Conservation (phyloP, 2,888 invertebrate species). For the Amphipyra tragopoginis region DNA sequence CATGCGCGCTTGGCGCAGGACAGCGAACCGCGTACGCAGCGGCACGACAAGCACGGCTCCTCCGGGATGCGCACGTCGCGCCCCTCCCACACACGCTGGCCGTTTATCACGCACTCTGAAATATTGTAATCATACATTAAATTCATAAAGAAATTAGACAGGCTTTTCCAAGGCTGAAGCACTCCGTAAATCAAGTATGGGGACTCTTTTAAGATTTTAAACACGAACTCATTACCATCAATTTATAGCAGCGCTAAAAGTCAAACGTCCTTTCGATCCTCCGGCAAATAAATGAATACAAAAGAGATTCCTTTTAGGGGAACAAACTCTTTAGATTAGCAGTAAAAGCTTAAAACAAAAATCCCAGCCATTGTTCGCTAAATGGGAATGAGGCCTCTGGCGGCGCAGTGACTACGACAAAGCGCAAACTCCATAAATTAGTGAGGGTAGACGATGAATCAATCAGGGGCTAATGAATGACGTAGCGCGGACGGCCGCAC, state of each 20-base stretch:
- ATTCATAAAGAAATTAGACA: slow-evolving; percentile 1
- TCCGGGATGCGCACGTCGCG: slow-evolving; percentile 94
- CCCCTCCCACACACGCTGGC: slow-evolving; percentile 94
- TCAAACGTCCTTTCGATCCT: slow-evolving; percentile 59
- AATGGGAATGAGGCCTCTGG: slow-evolving; percentile 67
- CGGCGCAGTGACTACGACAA: slow-evolving; percentile 75
- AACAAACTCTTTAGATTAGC: slow-evolving; percentile 64
- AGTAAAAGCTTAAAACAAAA: slow-evolving; percentile 75
- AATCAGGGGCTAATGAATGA: slow-evolving; percentile 84
- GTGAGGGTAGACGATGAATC: slow-evolving; percentile 84
- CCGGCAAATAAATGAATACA: slow-evolving; percentile 67
- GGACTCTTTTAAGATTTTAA: slow-evolving; percentile 54
- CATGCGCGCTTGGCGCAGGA: slow-evolving; percentile 96
- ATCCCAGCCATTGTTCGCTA: slow-evolving; percentile 75
- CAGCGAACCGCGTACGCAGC: slow-evolving; percentile 92
- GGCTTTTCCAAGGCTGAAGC: slow-evolving; percentile 21
- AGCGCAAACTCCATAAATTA: slow-evolving; percentile 83
- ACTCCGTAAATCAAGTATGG: slow-evolving; percentile 29
- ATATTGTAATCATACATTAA: slow-evolving; percentile 9
- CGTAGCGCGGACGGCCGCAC: slow-evolving; percentile 75
- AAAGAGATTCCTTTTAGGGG: slow-evolving; percentile 62
- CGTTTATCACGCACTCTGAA: slow-evolving; percentile 95
- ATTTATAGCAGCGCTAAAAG: slow-evolving; percentile 65
- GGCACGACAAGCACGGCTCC: slow-evolving; percentile 96
- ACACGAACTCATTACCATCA: slow-evolving; percentile 64